Conservation (phyloP, 2,888 invertebrate genomes). For the Zootermopsis nevadensis region DNA sequence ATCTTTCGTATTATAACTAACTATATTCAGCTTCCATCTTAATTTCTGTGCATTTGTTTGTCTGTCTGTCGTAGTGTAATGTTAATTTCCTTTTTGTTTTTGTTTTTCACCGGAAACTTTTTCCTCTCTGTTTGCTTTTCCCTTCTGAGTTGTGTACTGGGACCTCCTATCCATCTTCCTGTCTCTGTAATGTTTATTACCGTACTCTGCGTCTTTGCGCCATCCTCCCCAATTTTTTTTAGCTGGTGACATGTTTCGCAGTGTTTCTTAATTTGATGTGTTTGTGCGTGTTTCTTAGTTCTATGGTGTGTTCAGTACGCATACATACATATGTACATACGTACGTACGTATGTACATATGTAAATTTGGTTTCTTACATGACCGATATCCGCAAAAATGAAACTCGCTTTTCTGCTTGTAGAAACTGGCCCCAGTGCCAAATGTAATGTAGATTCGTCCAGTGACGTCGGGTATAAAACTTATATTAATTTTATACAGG, state of each 20-base stretch:
- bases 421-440: too few species aligned
- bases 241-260: conserved; percentile 5
- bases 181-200: conserved; percentile 35
- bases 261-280: conserved; percentile 28
- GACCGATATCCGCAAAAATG: too few species aligned
- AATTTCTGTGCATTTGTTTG: conserved; percentile 28
- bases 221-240: neutral
- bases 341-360: too few species aligned
- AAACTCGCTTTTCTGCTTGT: too few species aligned
- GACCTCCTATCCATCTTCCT: conserved; percentile 26
- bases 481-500: too few species aligned
- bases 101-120: neutral
- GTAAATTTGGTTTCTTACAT: too few species aligned
- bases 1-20: neutral
- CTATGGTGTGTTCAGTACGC: too few species aligned
- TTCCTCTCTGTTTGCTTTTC: neutral
- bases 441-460: too few species aligned
- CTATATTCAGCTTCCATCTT: neutral
- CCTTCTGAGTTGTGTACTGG: conserved; percentile 11
- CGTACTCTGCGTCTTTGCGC: neutral
- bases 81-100: conserved; percentile 32
- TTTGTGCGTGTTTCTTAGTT: neutral
- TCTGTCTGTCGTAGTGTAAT: conserved; percentile 7
- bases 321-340: too few species aligned
- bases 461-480: too few species aligned